Base-by-base conservation (phyloP, 2,797 vertebrate genomes). In the Crocidura indochinensis region DNA sequence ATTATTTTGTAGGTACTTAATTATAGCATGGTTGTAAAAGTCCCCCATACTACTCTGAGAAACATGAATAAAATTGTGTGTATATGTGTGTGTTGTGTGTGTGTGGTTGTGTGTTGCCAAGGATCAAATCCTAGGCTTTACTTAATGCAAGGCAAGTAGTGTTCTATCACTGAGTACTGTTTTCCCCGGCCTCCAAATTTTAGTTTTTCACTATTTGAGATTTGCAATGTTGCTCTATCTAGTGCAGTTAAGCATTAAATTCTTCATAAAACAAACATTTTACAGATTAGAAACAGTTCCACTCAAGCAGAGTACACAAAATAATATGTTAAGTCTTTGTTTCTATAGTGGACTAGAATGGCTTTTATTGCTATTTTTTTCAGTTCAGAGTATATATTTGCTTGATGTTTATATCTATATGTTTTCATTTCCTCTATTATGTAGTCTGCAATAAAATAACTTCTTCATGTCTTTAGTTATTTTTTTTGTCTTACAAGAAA, bases 141-240 rank as follows among this genome's bases (percentile, higher is more conserved):
- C 56, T 19, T 60, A 38, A 60, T 17, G 56, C 56, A 60, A 60
- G 56, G 51, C 51, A 51, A 51, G 51, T 51, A 51, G 38, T 38
- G 38, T 7, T 51, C 51, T 51, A 51, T 7, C 51, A 10, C 51
- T 51, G 51, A 51, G 2, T 51, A 51, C 51, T 20, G 22, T 38
- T 38, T 38, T 60, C 56, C 56, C 19, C 8, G 51, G 15, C 15
- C 56, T 60, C 56, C 64, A 65, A 65, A 26, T 27, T 12, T 65
- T 19, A 27, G 2, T 72, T 91, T 93, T 79, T 38, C 8, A 67
- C 65, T 90, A 38, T 60, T 53, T 86, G 88, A 75, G 26, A 51
- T 51, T 49, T 83, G 47, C 27, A 38, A 91, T 72, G 19, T 71
- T 62, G 69, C 90, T 79, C 26, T 8, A 27, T 87, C 19, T 73